Evolutionary conservation across 2,113 vertebrate genomes (phyloP).

Genomic region (Marmota flaviventris): DNA sequence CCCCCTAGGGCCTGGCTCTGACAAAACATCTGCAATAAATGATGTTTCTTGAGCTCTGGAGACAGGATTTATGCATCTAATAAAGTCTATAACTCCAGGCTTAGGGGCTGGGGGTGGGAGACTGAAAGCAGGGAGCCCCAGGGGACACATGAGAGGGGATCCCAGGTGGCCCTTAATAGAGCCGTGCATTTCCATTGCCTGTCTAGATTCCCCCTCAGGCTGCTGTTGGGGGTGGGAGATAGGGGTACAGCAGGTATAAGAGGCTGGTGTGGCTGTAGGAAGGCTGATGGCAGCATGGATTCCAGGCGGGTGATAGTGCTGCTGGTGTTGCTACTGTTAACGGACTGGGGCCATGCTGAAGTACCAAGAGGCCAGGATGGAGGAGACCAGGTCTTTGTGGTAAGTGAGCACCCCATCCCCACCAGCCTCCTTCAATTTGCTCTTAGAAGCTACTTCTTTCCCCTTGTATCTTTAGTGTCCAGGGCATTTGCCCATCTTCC

Average conservation of each 20-base stretch:
- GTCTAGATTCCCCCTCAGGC: constrained; percentile 59
- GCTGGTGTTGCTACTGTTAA: constrained; percentile 50
- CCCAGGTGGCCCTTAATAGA: constrained; percentile 75
- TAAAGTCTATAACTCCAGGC: constrained; percentile 77
- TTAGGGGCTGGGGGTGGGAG: constrained; percentile 59
- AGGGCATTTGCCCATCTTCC: neutral
- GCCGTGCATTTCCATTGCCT: constrained; percentile 62
- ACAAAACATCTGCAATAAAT: constrained; percentile 78
- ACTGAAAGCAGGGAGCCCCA: constrained; percentile 61
- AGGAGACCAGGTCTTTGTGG: neutral
- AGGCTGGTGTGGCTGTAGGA: constrained; percentile 29
- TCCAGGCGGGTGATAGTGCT: neutral
- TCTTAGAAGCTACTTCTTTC: neutral
- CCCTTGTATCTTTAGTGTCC: neutral
- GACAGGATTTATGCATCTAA: constrained; percentile 84
- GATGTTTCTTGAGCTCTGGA: constrained; percentile 69
- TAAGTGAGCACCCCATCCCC: neutral
- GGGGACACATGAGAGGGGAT: constrained; percentile 36
- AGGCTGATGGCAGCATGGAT: constrained; percentile 69
- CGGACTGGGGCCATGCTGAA: neutral
- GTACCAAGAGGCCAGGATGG: neutral
- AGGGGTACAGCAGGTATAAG: constrained; percentile 70
- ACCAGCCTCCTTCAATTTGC: neutral
- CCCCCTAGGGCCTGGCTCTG: constrained; percentile 71
- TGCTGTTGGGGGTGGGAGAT: neutral